Base-by-base conservation (phyloP, 1,140 invertebrate genomes). In the Aleiodes sp. region DNA sequence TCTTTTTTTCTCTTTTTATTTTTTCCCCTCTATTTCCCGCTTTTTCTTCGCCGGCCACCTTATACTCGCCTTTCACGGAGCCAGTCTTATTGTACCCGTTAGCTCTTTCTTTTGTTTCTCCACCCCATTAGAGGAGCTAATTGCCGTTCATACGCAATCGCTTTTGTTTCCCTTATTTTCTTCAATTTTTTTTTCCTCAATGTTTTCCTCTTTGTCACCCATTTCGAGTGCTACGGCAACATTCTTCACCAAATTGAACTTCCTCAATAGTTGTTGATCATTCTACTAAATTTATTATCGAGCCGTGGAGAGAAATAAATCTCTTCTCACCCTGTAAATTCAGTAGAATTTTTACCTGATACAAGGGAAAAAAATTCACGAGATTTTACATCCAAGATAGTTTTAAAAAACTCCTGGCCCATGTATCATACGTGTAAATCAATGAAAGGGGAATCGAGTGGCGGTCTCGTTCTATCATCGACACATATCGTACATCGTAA, bases 61-160 rank as follows among this genome's bases (percentile, higher is more conserved):
- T 64, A 33, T 69, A 66, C 35, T 29, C 65, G 3, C 29, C 69
- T 70, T 70, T 65, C 39, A 43, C 35, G 14, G 37, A 10, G 28
- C 24, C 68, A 64, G 65, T 24, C 79, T 80, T 78, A 82, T 81
- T 80, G 80, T 82, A 75, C 78, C 75, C 73, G 73, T 69, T 76
- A 71, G 68, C 70, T 78, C 83, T 80, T 83, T 84, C 81, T 84
- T 83, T 85, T 83, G 77, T 78, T 83, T 85, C 80, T 78, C 14
- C 79, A 80, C 79, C 74, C 82, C 81, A 85, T 85, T 85, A 84
- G 82, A 84, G 76, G 80, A 74, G 79, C 82, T 85, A 85, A 85
- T 85, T 84, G 82, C 79, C 82, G 81, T 78, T 81, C 79, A 84
- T 84, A 81, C 82, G 80, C 79, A 82, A 82, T 82, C 80, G 80